A percentile compares a stretch with the other conserved stretches of the same genome.
Conservation (phyloP, 2,113 vertebrate species). For the Hepsetus odoe region DNA sequence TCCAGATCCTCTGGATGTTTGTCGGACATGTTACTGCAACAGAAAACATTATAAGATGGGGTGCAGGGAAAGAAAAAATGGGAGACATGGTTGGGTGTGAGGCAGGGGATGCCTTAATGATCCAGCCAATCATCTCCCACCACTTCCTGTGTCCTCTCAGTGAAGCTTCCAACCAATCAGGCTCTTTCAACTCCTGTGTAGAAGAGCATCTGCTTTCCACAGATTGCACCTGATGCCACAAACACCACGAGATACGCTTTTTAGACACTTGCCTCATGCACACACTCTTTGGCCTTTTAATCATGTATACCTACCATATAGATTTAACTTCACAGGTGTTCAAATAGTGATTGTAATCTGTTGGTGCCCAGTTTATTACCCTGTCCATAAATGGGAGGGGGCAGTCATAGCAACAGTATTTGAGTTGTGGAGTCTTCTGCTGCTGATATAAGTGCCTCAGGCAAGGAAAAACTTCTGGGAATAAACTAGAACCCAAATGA, state of each 20-base stretch:
- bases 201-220: slow-evolving; percentile 40
- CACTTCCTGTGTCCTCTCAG: slow-evolving; percentile 30
- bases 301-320: too few relatives aligned
- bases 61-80: not conserved
- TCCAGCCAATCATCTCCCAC: slow-evolving; percentile 29
- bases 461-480: too few relatives aligned
- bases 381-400: too few relatives aligned
- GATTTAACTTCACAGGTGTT: too few relatives aligned
- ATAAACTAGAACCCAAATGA: too few relatives aligned
- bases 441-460: too few relatives aligned
- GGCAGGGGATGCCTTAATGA: not conserved
- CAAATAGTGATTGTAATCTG: too few relatives aligned
- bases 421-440: too few relatives aligned
- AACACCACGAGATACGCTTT: not conserved
- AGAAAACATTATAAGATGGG: not conserved
- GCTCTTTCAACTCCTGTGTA: slow-evolving; percentile 24
- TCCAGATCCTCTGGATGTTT: slow-evolving; percentile 48
- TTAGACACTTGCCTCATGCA: too few relatives aligned
- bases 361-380: too few relatives aligned
- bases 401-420: too few relatives aligned
- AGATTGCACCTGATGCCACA: slow-evolving; percentile 22
- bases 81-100: not conserved
- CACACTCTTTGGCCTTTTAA: too few relatives aligned
- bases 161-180: slow-evolving; percentile 36
- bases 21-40: slow-evolving; percentile 37